phyloP scores from a whole-genome alignment of 1,140 invertebrate species.

The Heterodera schachtii region DNA sequence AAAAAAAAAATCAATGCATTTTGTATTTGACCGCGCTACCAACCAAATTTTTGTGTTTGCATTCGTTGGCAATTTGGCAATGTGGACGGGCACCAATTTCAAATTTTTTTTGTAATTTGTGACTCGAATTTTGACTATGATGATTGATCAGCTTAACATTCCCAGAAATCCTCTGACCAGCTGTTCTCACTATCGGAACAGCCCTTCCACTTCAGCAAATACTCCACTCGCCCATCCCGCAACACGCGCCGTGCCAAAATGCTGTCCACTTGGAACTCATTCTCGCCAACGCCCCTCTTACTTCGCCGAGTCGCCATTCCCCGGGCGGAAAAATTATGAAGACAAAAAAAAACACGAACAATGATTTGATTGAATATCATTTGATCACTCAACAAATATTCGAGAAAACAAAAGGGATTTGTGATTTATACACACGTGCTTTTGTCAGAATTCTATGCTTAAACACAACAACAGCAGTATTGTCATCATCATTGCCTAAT shows the following conservation, averaged over 20 bases:
- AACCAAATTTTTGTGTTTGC: neutral
- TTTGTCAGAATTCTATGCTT: no score
- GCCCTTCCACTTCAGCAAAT: slow-evolving; percentile 15
- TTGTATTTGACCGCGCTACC: neutral
- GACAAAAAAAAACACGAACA: neutral
- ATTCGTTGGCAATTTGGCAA: no score
- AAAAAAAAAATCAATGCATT: no score
- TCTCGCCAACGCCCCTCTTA: slow-evolving; percentile 2
- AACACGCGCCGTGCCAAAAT: neutral
- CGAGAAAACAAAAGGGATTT: neutral
- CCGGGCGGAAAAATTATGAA: neutral
- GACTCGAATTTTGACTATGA: no score
- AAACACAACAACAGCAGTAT: no score
- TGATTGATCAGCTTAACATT: no score
- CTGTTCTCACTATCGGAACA: slow-evolving; percentile 14
- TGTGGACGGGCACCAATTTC: no score
- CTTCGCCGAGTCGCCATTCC: neutral
- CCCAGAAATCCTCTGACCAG: slow-evolving; percentile 4
- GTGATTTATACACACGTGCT: neutral
- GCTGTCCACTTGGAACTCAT: slow-evolving; percentile 7
- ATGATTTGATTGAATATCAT: neutral
- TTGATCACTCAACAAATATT: neutral
- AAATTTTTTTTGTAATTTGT: no score
- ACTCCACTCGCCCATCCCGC: neutral
- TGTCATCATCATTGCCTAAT: neutral